phyloP scores from a whole-genome alignment of 2,888 invertebrate genomes.

The Ditula angustiorana region DNA sequence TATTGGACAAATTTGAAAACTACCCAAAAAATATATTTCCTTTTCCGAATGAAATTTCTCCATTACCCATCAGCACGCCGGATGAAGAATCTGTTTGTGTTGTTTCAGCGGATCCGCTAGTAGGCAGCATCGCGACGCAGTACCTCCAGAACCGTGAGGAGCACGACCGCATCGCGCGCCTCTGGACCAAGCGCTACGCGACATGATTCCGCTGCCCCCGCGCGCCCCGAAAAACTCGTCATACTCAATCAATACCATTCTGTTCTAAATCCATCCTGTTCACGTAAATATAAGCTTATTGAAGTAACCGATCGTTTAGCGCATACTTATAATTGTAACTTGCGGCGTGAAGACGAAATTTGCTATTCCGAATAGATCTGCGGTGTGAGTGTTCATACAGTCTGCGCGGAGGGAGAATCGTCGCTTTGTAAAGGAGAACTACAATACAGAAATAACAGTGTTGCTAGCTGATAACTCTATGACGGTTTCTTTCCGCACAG shows the following conservation, averaged over 20 bases:
- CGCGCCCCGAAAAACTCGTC: constrained; percentile 61
- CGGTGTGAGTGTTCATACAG: constrained; percentile 49
- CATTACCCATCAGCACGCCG: neutral
- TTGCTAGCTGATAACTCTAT: neutral
- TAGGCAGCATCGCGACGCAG: constrained; percentile 99
- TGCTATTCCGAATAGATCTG: constrained; percentile 1
- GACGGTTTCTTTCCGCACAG: neutral
- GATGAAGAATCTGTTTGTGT: neutral
- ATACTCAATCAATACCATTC: constrained; percentile 72
- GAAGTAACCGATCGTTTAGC: constrained; percentile 49
- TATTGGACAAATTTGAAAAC: too few species aligned
- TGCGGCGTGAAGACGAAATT: constrained; percentile 8
- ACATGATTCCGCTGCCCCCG: constrained; percentile 88
- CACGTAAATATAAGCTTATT: constrained; percentile 69
- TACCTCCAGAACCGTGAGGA: constrained; percentile 98
- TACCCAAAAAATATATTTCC: too few species aligned
- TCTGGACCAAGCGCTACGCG: constrained; percentile 99
- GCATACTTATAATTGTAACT: constrained; percentile 52
- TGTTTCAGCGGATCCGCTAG: constrained; percentile 95
- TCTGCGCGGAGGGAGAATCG: neutral
- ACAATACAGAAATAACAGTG: neutral
- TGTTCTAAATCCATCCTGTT: constrained; percentile 78
- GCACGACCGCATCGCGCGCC: constrained; percentile 98
- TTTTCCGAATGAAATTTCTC: neutral
- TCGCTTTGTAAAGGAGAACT: neutral